phyloP scores from a whole-genome alignment of 2,888 invertebrate species.

The Octonoba sinensis region DNA sequence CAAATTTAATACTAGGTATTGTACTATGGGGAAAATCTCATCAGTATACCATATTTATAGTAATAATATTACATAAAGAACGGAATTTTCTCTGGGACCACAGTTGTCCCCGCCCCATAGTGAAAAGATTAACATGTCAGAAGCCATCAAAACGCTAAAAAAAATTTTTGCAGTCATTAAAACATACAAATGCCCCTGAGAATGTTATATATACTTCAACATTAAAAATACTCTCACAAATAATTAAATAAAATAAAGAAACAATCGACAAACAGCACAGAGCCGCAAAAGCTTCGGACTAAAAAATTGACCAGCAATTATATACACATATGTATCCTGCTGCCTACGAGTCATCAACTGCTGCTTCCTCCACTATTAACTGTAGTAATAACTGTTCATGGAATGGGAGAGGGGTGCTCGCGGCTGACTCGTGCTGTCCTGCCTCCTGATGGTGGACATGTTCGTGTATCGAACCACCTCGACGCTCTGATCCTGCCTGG shows the following conservation, averaged over 20 bases:
- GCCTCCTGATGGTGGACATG: conserved; percentile 66
- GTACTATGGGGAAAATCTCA: no score
- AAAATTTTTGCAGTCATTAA: not conserved
- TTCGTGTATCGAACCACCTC: conserved; percentile 63
- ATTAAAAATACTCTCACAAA: not conserved
- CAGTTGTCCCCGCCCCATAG: no score
- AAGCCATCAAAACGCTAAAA: no score
- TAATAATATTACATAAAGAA: no score
- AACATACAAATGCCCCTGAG: not conserved
- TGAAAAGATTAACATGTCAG: no score
- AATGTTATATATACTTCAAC: no score
- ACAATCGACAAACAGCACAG: conserved; percentile 12
- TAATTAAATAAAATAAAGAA: not conserved
- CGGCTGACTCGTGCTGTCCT: conserved; percentile 71
- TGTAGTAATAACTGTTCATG: conserved; percentile 67
- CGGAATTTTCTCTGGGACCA: no score
- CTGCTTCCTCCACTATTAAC: conserved; percentile 35
- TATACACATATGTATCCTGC: not conserved
- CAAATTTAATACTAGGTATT: no score
- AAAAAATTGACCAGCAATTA: conserved; percentile 52
- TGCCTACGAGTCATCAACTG: not conserved
- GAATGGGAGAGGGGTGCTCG: conserved; percentile 70
- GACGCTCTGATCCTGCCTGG: conserved; percentile 57
- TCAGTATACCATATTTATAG: no score
- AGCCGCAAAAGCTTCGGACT: conserved; percentile 11